phyloP scores from a whole-genome alignment of 1,140 invertebrate species.

The Hyposmocoma kahamanoa region DNA sequence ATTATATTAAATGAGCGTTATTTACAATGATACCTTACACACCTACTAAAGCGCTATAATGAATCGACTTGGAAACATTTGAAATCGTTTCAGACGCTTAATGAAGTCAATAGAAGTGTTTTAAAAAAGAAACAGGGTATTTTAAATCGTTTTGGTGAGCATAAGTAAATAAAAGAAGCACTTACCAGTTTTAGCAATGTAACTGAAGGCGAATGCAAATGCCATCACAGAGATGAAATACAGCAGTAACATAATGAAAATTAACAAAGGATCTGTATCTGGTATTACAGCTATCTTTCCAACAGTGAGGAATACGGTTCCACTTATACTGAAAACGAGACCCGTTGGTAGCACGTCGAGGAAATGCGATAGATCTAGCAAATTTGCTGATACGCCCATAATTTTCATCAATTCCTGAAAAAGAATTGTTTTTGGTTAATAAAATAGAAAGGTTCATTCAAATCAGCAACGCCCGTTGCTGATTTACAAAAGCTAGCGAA shows the following conservation, averaged over 20 bases:
- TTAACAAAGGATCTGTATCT: constrained; percentile 19
- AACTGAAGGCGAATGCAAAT: constrained; percentile 34
- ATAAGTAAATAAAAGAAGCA: constrained; percentile 8
- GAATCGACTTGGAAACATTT: no score
- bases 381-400: constrained; percentile 36
- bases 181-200: constrained; percentile 39
- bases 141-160: no score
- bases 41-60: no score
- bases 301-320: constrained; percentile 23
- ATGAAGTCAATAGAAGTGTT: no score
- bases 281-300: constrained; percentile 19
- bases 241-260: constrained; percentile 31
- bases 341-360: constrained; percentile 35
- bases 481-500: no score
- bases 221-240: constrained; percentile 33
- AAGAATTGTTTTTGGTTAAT: no score
- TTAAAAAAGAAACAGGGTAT: no score
- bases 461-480: no score
- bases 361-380: constrained; percentile 32
- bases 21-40: no score
- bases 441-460: no score
- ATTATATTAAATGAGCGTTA: no score
- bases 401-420: constrained; percentile 58
- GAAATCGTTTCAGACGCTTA: no score
- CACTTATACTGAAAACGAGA: constrained; percentile 28